Conservation (phyloP, 2,113 vertebrate genomes). For the Bos javanicus region DNA sequence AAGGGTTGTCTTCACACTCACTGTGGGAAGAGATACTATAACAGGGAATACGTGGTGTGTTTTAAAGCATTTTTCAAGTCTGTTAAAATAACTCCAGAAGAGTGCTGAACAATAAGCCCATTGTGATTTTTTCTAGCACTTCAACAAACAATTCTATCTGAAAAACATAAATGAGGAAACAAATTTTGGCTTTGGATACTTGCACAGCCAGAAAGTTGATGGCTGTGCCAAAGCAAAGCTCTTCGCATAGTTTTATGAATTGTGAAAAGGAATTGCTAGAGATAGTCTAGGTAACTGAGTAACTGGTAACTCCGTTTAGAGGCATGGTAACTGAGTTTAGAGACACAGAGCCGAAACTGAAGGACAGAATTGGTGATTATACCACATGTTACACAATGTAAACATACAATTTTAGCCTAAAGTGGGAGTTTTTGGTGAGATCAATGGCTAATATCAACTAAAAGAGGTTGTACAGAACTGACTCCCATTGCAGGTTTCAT, state of each 20-base stretch:
- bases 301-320: background rate
- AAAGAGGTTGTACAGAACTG: background rate
- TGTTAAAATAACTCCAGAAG: background rate
- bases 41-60: fast-evolving
- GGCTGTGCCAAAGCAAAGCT: background rate
- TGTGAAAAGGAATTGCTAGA: background rate
- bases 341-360: background rate
- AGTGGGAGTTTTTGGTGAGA: background rate
- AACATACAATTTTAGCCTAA: background rate
- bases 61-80: background rate
- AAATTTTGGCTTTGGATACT: background rate
- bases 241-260: background rate
- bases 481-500: background rate
- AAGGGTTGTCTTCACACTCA: background rate
- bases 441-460: background rate
- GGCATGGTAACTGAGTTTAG: background rate
- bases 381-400: background rate
- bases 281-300: background rate
- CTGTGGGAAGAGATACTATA: background rate
- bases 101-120: background rate
- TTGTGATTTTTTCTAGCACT: background rate
- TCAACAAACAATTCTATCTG: background rate
- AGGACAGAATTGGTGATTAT: background rate
- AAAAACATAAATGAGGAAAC: background rate
- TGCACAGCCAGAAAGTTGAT: background rate